These are phyloP conservation scores for Sminthurides aquaticus DNA, from an alignment of 2,888 invertebrate genomes.

Conservation along the genomic window DNA sequence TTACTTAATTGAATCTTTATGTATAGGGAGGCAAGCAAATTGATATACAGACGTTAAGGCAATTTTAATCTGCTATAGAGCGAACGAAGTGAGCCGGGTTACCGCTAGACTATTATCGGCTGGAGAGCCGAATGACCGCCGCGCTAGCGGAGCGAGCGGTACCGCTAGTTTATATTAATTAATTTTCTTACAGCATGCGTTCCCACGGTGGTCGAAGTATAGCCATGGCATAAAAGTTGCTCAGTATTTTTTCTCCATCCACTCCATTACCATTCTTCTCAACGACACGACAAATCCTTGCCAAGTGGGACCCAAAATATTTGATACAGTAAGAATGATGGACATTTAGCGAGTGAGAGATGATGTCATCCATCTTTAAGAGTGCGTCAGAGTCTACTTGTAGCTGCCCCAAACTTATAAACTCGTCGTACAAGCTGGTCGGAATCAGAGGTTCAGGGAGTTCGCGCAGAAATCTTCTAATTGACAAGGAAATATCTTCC, in stretches of 20 bases:
- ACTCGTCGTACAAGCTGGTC: slow-evolving; percentile 63
- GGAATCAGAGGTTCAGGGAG: slow-evolving; percentile 69
- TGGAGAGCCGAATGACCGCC: too few relatives aligned
- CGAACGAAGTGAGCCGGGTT: too few relatives aligned
- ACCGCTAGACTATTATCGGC: too few relatives aligned
- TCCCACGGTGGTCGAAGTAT: slow-evolving; percentile 69
- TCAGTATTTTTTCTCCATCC: slow-evolving; percentile 34
- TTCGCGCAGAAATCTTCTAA: slow-evolving; percentile 66
- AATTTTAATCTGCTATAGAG: too few relatives aligned
- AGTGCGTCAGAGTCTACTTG: slow-evolving; percentile 38
- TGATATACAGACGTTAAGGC: too few relatives aligned
- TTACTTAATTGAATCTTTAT: too few relatives aligned
- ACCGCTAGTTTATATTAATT: too few relatives aligned
- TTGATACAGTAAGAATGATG: slow-evolving; percentile 37
- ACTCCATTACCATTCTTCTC: slow-evolving; percentile 29
- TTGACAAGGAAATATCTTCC: slow-evolving; percentile 52
- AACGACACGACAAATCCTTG: slow-evolving; percentile 30
- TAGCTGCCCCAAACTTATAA: slow-evolving; percentile 50
- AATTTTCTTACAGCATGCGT: slow-evolving; percentile 60
- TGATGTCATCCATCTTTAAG: slow-evolving; percentile 37
- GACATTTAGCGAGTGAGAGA: slow-evolving; percentile 31
- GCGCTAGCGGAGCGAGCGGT: too few relatives aligned
- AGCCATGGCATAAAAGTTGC: slow-evolving; percentile 47
- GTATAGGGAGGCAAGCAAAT: too few relatives aligned
- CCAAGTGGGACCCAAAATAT: slow-evolving; percentile 40